Conservation (phyloP, 2,797 vertebrate species). For the Centropyge bicolor region DNA sequence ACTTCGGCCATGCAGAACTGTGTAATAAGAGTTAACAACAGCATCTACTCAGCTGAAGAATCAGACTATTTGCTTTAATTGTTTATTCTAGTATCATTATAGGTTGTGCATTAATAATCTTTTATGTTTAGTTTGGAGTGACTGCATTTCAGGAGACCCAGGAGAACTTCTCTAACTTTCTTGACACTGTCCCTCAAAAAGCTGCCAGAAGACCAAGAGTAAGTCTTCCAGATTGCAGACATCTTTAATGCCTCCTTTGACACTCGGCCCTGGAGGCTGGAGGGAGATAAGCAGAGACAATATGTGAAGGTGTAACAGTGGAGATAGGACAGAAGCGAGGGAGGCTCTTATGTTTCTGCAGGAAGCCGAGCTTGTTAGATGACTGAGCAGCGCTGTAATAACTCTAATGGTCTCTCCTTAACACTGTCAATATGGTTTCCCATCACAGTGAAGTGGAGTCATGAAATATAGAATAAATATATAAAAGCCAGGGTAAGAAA, state of each 20-base stretch:
- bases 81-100: background rate
- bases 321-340: conserved; percentile 65
- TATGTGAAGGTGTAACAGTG: conserved; percentile 63
- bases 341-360: conserved; percentile 32
- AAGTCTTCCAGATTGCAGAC: conserved; percentile 51
- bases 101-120: background rate
- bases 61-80: background rate
- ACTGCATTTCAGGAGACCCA: background rate
- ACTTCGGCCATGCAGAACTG: too few species aligned
- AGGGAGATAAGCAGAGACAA: conserved; percentile 78
- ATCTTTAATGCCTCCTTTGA: conserved; percentile 49
- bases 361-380: conserved; percentile 37
- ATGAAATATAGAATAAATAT: background rate
- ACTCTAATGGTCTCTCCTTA: conserved; percentile 22
- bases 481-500: background rate
- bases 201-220: conserved; percentile 37
- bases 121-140: background rate
- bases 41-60: background rate
- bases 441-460: background rate
- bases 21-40: too few species aligned
- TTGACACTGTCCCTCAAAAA: conserved; percentile 18
- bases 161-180: conserved; percentile 3
- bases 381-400: conserved; percentile 46
- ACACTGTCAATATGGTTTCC: background rate
- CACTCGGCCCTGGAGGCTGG: conserved; percentile 51